Percentiles rank a stretch among this genome's conserved stretches.
Conservation (phyloP, 2,888 invertebrate genomes). For the Platycnemis pennipes region DNA sequence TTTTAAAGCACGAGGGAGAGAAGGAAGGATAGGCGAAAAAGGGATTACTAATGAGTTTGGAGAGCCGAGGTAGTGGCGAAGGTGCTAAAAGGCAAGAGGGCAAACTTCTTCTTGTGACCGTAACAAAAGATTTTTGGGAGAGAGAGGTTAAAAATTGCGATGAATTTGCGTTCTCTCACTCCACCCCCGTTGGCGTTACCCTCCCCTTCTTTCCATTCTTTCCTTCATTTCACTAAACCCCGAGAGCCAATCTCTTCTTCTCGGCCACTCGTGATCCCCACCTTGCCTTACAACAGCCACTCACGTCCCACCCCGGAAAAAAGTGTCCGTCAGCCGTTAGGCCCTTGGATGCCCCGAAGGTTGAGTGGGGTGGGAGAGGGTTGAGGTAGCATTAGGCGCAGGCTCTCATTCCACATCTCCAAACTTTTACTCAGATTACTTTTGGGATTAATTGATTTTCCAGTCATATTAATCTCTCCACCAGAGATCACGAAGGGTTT, state of each 20-base stretch:
- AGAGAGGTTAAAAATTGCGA: background rate
- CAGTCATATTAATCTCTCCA: background rate
- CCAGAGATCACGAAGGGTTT: background rate
- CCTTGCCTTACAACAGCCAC: background rate
- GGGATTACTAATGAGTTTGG: background rate
- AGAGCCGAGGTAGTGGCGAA: background rate
- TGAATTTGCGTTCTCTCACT: background rate
- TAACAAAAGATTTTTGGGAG: background rate
- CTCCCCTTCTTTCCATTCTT: background rate
- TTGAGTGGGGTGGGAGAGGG: background rate
- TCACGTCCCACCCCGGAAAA: background rate
- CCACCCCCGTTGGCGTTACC: too few species aligned
- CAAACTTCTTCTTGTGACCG: background rate
- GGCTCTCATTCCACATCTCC: background rate
- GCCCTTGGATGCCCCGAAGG: background rate
- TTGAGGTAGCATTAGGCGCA: background rate
- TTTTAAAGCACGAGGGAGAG: background rate
- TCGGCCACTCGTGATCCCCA: background rate
- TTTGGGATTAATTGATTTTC: conserved; percentile 1
- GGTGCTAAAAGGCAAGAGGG: background rate
- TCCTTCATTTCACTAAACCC: background rate
- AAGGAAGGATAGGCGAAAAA: background rate
- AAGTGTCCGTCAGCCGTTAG: background rate
- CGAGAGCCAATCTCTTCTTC: background rate
- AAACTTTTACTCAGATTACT: background rate